These are phyloP conservation scores for Leptonema lineaticorne DNA, from an alignment of 1,140 invertebrate species.

Conservation along the genomic window DNA sequence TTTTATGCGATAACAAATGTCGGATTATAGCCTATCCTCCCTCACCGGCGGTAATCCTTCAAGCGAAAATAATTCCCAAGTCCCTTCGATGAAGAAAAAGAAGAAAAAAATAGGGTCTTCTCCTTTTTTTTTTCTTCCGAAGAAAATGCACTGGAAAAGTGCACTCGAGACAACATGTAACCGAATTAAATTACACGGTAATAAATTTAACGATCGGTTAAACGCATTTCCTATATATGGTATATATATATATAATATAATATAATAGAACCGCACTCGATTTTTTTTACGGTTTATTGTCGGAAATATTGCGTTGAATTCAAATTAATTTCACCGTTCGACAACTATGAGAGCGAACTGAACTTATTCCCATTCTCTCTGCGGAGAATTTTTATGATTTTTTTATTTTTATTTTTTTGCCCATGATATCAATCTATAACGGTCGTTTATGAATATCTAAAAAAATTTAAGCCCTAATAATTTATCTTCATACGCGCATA, in stretches of 20 bases:
- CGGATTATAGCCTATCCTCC: no score
- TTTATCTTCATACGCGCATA: no score
- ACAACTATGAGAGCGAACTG: neutral
- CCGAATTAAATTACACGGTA: constrained; percentile 22
- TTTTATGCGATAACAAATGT: constrained; percentile 17
- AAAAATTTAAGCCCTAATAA: neutral
- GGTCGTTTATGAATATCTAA: no score
- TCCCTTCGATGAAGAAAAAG: neutral
- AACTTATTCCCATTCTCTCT: neutral
- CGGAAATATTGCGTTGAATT: neutral
- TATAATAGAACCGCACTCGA: no score
- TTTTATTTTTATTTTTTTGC: neutral
- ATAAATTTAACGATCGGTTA: constrained; percentile 31
- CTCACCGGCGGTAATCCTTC: neutral
- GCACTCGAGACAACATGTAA: neutral
- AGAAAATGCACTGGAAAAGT: neutral
- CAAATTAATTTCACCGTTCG: neutral
- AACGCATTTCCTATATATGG: neutral
- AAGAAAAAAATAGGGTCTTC: no score
- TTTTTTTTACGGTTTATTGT: constrained; percentile 31
- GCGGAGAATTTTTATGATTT: no score
- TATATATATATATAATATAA: no score
- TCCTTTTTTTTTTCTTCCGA: neutral
- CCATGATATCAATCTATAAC: no score
- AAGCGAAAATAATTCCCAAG: constrained; percentile 1